A percentile compares a stretch with the other conserved stretches of the same genome.
Conservation (phyloP, 2,888 invertebrate genomes). For the Desoria tigrina region DNA sequence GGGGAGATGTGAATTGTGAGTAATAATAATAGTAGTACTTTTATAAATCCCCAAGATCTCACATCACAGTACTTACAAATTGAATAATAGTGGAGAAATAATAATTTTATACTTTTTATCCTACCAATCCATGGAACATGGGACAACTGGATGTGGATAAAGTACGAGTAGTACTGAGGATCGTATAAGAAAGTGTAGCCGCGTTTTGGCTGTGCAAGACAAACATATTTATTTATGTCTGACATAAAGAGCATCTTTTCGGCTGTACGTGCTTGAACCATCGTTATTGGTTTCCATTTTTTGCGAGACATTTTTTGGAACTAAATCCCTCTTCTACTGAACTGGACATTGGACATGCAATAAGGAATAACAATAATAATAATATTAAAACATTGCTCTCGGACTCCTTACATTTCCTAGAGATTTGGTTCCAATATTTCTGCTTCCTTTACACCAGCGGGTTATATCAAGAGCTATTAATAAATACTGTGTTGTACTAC, state of each 20-base stretch:
- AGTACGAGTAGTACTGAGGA: too few species aligned
- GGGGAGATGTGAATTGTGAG: too few species aligned
- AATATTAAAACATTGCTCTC: constrained; percentile 18
- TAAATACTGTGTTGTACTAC: too few species aligned
- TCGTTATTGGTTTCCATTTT: constrained; percentile 10
- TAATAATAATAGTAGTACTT: too few species aligned
- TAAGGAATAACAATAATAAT: constrained; percentile 17
- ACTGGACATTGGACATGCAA: neutral
- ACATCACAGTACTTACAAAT: too few species aligned
- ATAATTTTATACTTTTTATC: too few species aligned
- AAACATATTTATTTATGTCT: constrained; percentile 13
- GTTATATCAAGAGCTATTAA: too few species aligned
- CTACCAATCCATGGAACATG: too few species aligned
- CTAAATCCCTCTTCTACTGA: neutral
- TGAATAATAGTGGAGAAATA: too few species aligned
- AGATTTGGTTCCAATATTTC: neutral
- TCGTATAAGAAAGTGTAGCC: too few species aligned
- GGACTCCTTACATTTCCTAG: neutral
- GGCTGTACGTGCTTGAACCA: neutral
- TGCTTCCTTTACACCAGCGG: neutral
- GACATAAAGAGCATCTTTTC: constrained; percentile 10
- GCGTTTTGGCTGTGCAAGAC: neutral
- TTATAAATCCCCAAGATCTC: too few species aligned
- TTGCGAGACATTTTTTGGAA: neutral
- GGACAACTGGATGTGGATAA: too few species aligned